Conservation (phyloP, 1,140 invertebrate genomes). For the Magallana ariakensis region DNA sequence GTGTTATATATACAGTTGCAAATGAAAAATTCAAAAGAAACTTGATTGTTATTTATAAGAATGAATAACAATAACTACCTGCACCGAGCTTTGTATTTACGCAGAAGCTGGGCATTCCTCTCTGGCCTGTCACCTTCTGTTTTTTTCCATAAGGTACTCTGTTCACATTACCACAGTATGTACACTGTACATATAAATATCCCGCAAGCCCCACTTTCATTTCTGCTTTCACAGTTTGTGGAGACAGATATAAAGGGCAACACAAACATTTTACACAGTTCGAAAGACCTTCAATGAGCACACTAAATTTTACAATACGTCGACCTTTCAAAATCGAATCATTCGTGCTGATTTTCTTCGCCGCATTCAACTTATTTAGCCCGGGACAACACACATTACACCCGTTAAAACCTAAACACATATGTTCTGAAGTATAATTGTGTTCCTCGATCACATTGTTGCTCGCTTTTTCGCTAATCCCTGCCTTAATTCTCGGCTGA, state of each 20-base stretch:
- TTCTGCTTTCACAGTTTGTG: neutral
- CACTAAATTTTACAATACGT: neutral
- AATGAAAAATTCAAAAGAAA: neutral
- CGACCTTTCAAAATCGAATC: neutral
- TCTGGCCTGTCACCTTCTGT: neutral
- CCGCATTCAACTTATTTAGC: neutral
- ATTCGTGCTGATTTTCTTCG: slow-evolving; percentile 4
- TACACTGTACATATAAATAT: slow-evolving; percentile 22
- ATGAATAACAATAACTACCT: slow-evolving; percentile 11
- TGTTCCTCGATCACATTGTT: neutral
- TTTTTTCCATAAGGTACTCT: slow-evolving; percentile 12
- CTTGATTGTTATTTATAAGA: neutral
- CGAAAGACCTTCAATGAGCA: neutral
- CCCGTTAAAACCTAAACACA: neutral
- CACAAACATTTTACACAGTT: neutral
- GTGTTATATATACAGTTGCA: neutral
- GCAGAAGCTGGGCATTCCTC: slow-evolving; percentile 35
- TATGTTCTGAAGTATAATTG: neutral
- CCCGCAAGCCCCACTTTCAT: slow-evolving; percentile 12
- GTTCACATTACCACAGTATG: neutral
- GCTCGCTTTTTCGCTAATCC: neutral
- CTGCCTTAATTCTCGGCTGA: neutral
- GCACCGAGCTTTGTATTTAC: slow-evolving; percentile 44
- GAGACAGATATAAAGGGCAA: neutral
- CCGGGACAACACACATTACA: neutral